Percentiles rank a stretch among this genome's conserved stretches.
Evolutionary conservation across 2,797 vertebrate genomes (phyloP).

Genomic region (Parotocinclus haroldoi): DNA sequence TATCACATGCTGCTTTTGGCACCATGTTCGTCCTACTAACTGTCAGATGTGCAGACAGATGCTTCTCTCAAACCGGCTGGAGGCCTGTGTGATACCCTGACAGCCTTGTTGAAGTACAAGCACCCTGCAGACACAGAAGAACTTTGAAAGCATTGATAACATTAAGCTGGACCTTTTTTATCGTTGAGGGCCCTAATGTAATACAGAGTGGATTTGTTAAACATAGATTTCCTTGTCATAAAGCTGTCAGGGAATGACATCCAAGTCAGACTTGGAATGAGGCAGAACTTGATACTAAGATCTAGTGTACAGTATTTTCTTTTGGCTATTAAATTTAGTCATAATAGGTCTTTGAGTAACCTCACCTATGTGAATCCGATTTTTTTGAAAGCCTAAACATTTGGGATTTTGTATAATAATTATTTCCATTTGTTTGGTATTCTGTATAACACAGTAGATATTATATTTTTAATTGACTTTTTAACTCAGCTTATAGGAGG

Average conservation of each 20-base stretch:
- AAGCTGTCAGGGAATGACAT: slow-evolving; percentile 4
- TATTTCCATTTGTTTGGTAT: too few species aligned
- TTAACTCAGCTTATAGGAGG: too few species aligned
- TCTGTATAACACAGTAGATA: too few species aligned
- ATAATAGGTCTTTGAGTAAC: too few species aligned
- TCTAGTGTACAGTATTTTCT: too few species aligned
- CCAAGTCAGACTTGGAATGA: slow-evolving; percentile 7
- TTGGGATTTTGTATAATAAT: too few species aligned
- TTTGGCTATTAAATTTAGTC: too few species aligned
- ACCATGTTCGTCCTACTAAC: neutral
- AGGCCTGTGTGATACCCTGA: slow-evolving; percentile 25
- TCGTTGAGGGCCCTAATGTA: slow-evolving; percentile 35
- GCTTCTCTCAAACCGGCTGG: slow-evolving; percentile 16
- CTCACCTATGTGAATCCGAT: too few species aligned
- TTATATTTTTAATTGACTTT: too few species aligned
- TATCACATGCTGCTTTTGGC: slow-evolving; percentile 29
- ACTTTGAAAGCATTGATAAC: slow-evolving; percentile 45
- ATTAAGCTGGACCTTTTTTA: slow-evolving; percentile 26
- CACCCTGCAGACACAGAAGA: slow-evolving; percentile 18
- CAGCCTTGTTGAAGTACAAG: slow-evolving; percentile 18
- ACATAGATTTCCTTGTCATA: slow-evolving; percentile 28
- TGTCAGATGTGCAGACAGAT: slow-evolving; percentile 35
- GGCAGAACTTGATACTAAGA: too few species aligned
- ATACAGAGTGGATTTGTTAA: slow-evolving; percentile 21
- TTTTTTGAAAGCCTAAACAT: too few species aligned